These are phyloP conservation scores for Desoria tigrina DNA, from an alignment of 2,888 invertebrate genomes.

Conservation along the genomic window DNA sequence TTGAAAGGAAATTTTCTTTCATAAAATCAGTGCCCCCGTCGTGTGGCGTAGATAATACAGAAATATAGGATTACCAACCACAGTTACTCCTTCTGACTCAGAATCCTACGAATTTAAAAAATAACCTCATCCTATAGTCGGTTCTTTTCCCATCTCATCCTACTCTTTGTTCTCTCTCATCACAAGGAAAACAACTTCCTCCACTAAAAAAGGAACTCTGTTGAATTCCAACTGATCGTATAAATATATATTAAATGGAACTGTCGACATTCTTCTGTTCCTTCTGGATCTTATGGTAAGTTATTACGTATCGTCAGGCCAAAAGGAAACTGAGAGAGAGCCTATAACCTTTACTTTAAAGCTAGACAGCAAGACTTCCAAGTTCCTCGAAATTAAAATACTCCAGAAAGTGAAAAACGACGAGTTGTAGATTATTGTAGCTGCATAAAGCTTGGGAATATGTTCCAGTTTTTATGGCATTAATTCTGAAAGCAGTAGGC, in stretches of 20 bases:
- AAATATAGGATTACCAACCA: conserved; percentile 20
- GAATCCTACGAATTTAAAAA: not conserved
- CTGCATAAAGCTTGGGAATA: too few species aligned
- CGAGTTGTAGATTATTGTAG: too few species aligned
- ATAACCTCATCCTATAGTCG: not conserved
- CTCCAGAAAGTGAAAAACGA: too few species aligned
- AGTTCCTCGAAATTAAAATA: too few species aligned
- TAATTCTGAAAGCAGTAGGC: too few species aligned
- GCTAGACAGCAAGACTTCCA: too few species aligned
- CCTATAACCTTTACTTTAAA: too few species aligned
- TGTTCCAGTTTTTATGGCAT: too few species aligned
- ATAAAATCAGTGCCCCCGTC: conserved; percentile 23
- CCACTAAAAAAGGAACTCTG: not conserved
- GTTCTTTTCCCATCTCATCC: not conserved
- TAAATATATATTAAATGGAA: conserved; percentile 1
- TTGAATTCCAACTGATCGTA: conserved; percentile 3
- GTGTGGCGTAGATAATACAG: conserved; percentile 22
- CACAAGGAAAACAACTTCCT: conserved; percentile 4
- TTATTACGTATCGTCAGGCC: too few species aligned
- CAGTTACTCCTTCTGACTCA: conserved; percentile 5
- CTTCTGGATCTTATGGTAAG: too few species aligned
- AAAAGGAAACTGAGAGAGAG: too few species aligned
- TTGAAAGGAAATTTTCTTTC: conserved; percentile 25
- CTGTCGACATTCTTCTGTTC: not conserved
- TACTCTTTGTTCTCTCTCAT: conserved; percentile 11